Evolutionary conservation across 2,797 vertebrate genomes (phyloP), one percentile per base, ranked within the genome.

Genomic region (Rhinoraja longicauda): DNA sequence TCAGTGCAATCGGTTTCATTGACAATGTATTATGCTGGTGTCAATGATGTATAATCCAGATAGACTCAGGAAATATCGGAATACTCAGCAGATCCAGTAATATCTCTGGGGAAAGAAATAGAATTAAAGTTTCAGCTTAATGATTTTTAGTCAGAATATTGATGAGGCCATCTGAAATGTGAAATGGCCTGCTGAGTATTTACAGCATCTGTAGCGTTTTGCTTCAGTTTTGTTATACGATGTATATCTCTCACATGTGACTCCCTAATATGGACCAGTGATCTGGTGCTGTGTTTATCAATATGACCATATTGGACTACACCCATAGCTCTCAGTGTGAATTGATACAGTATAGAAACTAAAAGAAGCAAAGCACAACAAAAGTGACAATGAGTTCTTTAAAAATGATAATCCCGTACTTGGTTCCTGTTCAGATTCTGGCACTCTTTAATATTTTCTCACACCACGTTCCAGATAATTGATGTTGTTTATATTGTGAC

Each of bases 381-480:
- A 36, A 77, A 36, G n/a, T 36, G n/a, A 36, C 12, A 77, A 36
- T 76, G 29, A 32, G 13, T 36, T 77, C 76, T 77, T 36, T 32
- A 36, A 36, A 67, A 29, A 76, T 10, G 29, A n/a, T 36, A 77
- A 77, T 19, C 32, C 13, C 17, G 4, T 3, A 19, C 15, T 21
- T 88, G 24, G 0, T 59, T 32, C 17, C 62, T 36, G 62, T 32
- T 88, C 32, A 36, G n/a, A 88, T 32, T 88, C 82, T 17, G 77
- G 32, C 2, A 24, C 29, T 29, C 53, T 59, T 90, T 5, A 53
- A 17, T 84, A 94, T 93, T 4, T 64, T 94, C 1, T 94, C 59
- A 93, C 93, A 39, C 94, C 93, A 12, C 94, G 94, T 93, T 88
- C 95, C 94, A 93, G 94, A 72, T 94, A 94, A 94, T 94, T 82